Conservation (phyloP, 1,140 invertebrate genomes). For the Ips typographus region DNA sequence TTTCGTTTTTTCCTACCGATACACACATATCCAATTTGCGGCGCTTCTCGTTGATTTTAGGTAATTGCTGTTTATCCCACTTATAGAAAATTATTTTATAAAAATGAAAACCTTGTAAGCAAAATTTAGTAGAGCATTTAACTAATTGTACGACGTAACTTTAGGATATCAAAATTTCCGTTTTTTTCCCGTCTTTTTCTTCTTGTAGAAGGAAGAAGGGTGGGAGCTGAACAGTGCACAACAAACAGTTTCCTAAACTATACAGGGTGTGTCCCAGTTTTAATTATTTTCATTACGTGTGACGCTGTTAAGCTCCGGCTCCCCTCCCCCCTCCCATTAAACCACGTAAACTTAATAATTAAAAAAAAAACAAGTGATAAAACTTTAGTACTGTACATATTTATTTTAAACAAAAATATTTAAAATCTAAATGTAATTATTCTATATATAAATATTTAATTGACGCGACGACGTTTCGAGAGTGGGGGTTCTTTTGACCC, state of each 20-base stretch:
- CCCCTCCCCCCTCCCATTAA: not conserved
- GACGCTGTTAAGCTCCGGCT: not conserved
- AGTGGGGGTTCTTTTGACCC: slow-evolving; percentile 16
- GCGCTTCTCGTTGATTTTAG: not conserved
- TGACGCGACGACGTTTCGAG: slow-evolving; percentile 21
- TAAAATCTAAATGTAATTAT: slow-evolving; percentile 44
- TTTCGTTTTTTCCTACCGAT: slow-evolving; percentile 2
- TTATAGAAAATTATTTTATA: not conserved
- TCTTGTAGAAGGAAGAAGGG: no score
- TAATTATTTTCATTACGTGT: not conserved
- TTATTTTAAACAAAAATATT: slow-evolving; percentile 43
- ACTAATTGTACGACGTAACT: slow-evolving; percentile 2
- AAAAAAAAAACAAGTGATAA: slow-evolving; percentile 40
- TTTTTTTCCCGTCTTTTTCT: not conserved
- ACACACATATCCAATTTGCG: slow-evolving; percentile 13
- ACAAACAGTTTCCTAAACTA: slow-evolving; percentile 4
- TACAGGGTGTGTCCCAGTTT: slow-evolving; percentile 5
- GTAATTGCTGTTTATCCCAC: slow-evolving; percentile 1
- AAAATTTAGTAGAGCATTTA: slow-evolving; percentile 6
- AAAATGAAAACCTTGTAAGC: not conserved
- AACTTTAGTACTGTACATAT: slow-evolving; percentile 48
- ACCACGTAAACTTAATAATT: slow-evolving; percentile 18
- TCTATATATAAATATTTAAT: slow-evolving; percentile 41
- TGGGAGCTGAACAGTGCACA: not conserved
- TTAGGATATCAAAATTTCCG: slow-evolving; percentile 7